These are phyloP conservation scores for Euwallacea fornicatus DNA, from an alignment of 1,140 invertebrate species.

Conservation along the genomic window DNA sequence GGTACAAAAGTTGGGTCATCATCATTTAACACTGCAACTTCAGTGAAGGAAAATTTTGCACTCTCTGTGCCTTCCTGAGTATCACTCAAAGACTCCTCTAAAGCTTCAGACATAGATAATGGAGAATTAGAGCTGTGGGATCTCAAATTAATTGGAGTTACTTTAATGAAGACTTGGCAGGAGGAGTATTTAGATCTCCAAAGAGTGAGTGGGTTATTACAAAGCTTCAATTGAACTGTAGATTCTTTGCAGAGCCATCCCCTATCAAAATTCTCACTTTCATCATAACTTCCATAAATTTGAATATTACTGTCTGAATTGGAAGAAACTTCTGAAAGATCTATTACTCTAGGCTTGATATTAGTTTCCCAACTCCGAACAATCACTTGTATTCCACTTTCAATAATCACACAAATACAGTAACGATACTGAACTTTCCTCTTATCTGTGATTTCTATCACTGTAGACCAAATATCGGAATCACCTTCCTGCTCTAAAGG, in stretches of 20 bases:
- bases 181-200: slow-evolving; percentile 73
- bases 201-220: slow-evolving; percentile 78
- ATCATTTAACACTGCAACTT: slow-evolving; percentile 62
- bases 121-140: slow-evolving; percentile 54
- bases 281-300: slow-evolving; percentile 61
- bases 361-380: slow-evolving; percentile 85
- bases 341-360: slow-evolving; percentile 66
- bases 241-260: slow-evolving; percentile 89
- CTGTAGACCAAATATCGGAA: slow-evolving; percentile 58
- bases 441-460: slow-evolving; percentile 64
- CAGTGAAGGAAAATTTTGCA: slow-evolving; percentile 58
- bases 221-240: slow-evolving; percentile 84
- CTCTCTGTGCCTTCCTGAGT: slow-evolving; percentile 56
- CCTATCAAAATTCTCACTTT: slow-evolving; percentile 66
- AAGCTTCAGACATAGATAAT: slow-evolving; percentile 47
- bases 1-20: slow-evolving; percentile 61
- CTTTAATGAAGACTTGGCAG: slow-evolving; percentile 69
- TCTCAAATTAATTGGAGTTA: slow-evolving; percentile 75
- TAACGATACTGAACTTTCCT: slow-evolving; percentile 76
- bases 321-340: slow-evolving; percentile 40
- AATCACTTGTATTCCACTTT: slow-evolving; percentile 58
- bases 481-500: slow-evolving; percentile 52
- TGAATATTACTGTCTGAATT: slow-evolving; percentile 38
- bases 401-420: slow-evolving; percentile 66
- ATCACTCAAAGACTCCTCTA: slow-evolving; percentile 61